Evolutionary conservation across 1,140 invertebrate species (phyloP).

Genomic region (Drosophila lacteicornis): DNA sequence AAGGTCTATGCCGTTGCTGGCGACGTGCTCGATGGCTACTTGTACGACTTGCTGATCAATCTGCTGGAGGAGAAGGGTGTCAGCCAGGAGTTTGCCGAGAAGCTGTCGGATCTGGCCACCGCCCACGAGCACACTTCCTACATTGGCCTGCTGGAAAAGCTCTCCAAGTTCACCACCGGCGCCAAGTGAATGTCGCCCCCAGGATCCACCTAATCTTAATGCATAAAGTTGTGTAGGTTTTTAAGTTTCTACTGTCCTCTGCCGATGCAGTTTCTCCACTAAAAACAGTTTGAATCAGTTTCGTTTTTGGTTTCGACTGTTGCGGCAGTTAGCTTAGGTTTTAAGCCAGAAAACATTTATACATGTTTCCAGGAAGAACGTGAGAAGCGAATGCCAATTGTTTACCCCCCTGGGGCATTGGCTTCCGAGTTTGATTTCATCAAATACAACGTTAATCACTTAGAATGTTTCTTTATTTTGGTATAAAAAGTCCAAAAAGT

Average conservation of each 20-base stretch:
- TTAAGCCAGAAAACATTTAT: conserved; percentile 47
- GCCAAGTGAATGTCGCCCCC: conserved; percentile 85
- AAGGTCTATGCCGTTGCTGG: conserved; percentile 94
- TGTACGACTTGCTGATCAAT: conserved; percentile 97
- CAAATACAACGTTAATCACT: conserved; percentile 49
- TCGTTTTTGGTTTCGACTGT: conserved; percentile 50
- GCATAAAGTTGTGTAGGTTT: conserved; percentile 64
- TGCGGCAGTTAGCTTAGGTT: conserved; percentile 38
- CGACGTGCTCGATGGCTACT: conserved; percentile 95
- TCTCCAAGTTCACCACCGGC: conserved; percentile 93
- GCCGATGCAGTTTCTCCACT: conserved; percentile 64
- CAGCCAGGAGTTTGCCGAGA: conserved; percentile 95
- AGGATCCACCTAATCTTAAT: conserved; percentile 48
- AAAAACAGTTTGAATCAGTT: conserved; percentile 51
- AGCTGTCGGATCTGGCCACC: conserved; percentile 94
- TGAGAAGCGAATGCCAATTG: conserved; percentile 22
- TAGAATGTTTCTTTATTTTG: conserved; percentile 1
- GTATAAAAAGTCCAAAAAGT: too few species aligned
- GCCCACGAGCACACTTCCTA: conserved; percentile 95
- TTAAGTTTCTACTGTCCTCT: conserved; percentile 68
- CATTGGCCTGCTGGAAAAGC: conserved; percentile 92
- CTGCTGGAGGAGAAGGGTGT: conserved; percentile 96
- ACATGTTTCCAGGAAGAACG: conserved; percentile 26
- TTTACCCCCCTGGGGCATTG: conserved; percentile 12
- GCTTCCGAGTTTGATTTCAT: conserved; percentile 26